Percentiles rank a stretch among this genome's conserved stretches.
These are phyloP conservation scores for Dione juno DNA, from an alignment of 2,888 invertebrate genomes.

Conservation along the genomic window DNA sequence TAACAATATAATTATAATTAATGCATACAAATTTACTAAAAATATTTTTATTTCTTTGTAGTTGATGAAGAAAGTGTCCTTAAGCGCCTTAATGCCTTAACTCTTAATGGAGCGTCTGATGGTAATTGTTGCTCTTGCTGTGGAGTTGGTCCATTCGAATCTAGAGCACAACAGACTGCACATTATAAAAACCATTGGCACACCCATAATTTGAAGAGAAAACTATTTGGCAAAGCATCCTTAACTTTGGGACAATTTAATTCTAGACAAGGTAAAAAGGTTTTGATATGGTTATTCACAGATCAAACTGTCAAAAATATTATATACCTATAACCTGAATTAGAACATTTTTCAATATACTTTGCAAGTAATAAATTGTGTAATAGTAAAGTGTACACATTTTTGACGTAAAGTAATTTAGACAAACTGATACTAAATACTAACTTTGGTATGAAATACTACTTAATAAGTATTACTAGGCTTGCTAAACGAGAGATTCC, in stretches of 20 bases:
- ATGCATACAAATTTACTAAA: background rate
- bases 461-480: too few species aligned
- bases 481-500: too few species aligned
- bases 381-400: too few species aligned
- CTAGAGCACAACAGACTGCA: slow-evolving; percentile 85
- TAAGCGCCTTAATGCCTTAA: slow-evolving; percentile 69
- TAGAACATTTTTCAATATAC: too few species aligned
- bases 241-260: slow-evolving; percentile 71
- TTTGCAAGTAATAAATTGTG: too few species aligned
- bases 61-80: slow-evolving; percentile 80
- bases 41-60: slow-evolving; percentile 50
- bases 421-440: too few species aligned
- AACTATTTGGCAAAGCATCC: slow-evolving; percentile 82
- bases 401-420: too few species aligned
- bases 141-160: slow-evolving; percentile 82
- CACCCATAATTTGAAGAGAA: slow-evolving; percentile 90
- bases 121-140: slow-evolving; percentile 77
- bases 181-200: slow-evolving; percentile 95
- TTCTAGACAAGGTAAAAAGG: slow-evolving; percentile 69
- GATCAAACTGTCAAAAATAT: too few species aligned
- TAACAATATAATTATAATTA: too few species aligned
- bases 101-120: slow-evolving; percentile 65
- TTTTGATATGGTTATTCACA: too few species aligned
- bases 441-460: too few species aligned
- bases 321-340: too few species aligned